A percentile compares a stretch with the other conserved stretches of the same genome.
phyloP scores from a whole-genome alignment of 2,888 invertebrate genomes.

The Agrypnus murinus region DNA sequence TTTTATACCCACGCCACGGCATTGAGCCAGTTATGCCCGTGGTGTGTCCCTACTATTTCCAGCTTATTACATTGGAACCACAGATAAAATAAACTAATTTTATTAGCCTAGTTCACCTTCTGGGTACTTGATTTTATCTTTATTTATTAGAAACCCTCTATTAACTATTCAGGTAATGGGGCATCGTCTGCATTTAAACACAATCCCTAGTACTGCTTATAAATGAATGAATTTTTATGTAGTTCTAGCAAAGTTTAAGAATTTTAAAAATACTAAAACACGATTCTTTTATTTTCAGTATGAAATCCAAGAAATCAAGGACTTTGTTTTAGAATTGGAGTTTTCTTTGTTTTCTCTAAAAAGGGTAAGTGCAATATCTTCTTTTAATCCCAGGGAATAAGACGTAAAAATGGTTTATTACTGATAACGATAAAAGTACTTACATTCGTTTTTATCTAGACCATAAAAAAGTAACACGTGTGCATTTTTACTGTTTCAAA shows the following conservation, averaged over 20 bases:
- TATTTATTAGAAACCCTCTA: conserved; percentile 42
- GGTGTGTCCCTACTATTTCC: conserved; percentile 34
- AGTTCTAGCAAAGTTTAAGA: too few species aligned
- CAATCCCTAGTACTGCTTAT: too few species aligned
- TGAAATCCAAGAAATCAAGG: too few species aligned
- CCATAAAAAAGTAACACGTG: conserved; percentile 30
- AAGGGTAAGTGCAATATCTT: conserved; percentile 28
- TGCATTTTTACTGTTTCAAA: conserved; percentile 16
- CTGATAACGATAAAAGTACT: conserved; percentile 33
- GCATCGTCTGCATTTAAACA: conserved; percentile 10
- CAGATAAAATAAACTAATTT: conserved; percentile 55
- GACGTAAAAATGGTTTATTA: conserved; percentile 33
- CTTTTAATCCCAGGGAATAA: conserved; percentile 34
- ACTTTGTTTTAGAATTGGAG: background rate
- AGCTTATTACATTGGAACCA: conserved; percentile 42
- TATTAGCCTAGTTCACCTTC: conserved; percentile 49
- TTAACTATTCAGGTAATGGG: conserved; percentile 30
- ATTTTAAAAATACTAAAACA: too few species aligned
- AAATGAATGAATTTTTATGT: background rate
- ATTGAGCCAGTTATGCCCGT: conserved; percentile 48
- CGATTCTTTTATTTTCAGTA: background rate
- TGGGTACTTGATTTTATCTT: conserved; percentile 47
- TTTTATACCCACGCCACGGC: conserved; percentile 46
- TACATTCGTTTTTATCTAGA: conserved; percentile 23
- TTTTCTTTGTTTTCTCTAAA: conserved; percentile 23